These are phyloP conservation scores for Drosophila prolongata DNA, from an alignment of 2,888 invertebrate genomes.

Conservation along the genomic window DNA sequence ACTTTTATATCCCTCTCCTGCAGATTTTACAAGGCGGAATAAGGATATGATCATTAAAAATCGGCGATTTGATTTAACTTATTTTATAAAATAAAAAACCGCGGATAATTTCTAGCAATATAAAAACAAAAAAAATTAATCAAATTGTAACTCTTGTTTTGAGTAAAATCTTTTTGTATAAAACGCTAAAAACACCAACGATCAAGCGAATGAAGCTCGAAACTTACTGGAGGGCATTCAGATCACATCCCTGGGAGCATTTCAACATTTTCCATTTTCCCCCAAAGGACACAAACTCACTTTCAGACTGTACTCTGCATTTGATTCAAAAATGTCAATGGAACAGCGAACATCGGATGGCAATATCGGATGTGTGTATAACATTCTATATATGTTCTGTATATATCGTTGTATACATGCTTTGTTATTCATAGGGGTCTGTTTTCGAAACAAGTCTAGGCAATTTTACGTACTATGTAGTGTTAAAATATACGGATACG, in stretches of 20 bases:
- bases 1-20: no score
- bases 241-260: background rate
- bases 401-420: conserved; percentile 28
- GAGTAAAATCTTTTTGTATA: background rate
- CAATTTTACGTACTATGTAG: conserved; percentile 39
- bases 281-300: conserved; percentile 1
- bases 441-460: conserved; percentile 49
- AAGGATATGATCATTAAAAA: no score
- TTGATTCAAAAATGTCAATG: conserved; percentile 5
- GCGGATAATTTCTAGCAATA: no score
- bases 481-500: conserved; percentile 10
- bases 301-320: conserved; percentile 12
- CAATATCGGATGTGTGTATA: conserved; percentile 2
- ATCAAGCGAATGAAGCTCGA: background rate
- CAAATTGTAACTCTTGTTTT: background rate
- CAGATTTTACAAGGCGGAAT: no score
- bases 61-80: no score
- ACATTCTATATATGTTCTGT: conserved; percentile 7
- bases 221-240: background rate
- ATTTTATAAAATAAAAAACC: no score
- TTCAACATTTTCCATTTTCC: background rate
- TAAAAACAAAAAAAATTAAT: no score
- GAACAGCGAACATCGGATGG: conserved; percentile 11
- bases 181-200: background rate
- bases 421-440: conserved; percentile 17